Percentiles rank a stretch among this genome's conserved stretches.
Evolutionary conservation across 1,140 invertebrate genomes (phyloP).

Genomic region (Philotrypesis tridentata): DNA sequence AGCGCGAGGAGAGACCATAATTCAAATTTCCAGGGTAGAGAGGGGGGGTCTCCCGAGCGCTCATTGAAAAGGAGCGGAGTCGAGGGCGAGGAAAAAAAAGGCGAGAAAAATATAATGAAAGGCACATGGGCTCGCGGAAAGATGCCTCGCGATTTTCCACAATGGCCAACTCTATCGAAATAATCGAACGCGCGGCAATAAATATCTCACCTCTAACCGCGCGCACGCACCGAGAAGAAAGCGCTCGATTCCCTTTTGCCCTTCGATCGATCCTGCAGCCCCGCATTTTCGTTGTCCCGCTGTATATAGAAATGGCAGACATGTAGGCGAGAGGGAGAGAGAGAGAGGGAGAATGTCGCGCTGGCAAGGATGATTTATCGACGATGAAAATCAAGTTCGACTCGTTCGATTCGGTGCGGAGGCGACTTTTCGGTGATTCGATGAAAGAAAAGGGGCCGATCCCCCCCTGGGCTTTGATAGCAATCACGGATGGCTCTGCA

Average conservation of each 20-base stretch:
- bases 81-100: constrained; percentile 9
- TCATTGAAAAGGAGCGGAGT: constrained; percentile 33
- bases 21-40: constrained; percentile 39
- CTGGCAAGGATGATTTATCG: constrained; percentile 36
- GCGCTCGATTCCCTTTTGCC: constrained; percentile 44
- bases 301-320: background rate
- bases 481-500: background rate
- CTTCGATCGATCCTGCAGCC: background rate
- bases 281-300: background rate
- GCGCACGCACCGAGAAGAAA: constrained; percentile 22
- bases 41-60: background rate
- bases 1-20: constrained; percentile 33
- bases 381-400: constrained; percentile 43
- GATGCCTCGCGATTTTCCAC: constrained; percentile 45
- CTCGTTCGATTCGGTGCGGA: constrained; percentile 12
- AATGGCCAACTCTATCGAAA: constrained; percentile 40
- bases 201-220: constrained; percentile 46
- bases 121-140: constrained; percentile 10
- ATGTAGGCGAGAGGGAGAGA: background rate
- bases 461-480: background rate
- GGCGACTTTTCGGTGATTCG: constrained; percentile 22
- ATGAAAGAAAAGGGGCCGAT: constrained; percentile 19
- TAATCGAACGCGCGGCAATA: constrained; percentile 45
- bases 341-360: background rate
- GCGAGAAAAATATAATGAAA: constrained; percentile 28